These are phyloP conservation scores for Drosophila demipolita DNA, from an alignment of 2,888 invertebrate genomes.

Conservation along the genomic window DNA sequence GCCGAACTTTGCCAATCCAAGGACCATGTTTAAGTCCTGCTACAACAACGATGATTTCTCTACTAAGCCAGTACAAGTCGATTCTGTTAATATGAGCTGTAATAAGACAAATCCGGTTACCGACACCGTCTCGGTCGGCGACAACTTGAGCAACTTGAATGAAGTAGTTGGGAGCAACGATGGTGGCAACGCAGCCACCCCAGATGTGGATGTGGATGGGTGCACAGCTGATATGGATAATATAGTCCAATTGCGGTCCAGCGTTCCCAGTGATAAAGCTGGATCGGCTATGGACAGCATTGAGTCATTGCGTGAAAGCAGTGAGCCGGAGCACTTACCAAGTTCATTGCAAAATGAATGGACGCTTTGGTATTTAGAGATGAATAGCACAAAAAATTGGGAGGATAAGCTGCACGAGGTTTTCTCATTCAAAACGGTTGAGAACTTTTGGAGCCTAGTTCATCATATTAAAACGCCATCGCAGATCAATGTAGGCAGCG, in stretches of 20 bases:
- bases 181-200: slow-evolving; percentile 14
- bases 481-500: slow-evolving; percentile 90
- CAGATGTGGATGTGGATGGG: slow-evolving; percentile 4
- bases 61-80: slow-evolving; percentile 39
- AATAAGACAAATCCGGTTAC: not conserved
- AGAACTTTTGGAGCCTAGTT: slow-evolving; percentile 98
- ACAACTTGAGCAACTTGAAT: slow-evolving; percentile 25
- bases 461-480: slow-evolving; percentile 93
- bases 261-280: not conserved
- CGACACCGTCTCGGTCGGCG: not conserved
- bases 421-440: slow-evolving; percentile 96
- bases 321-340: slow-evolving; percentile 83
- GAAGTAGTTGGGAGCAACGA: slow-evolving; percentile 11
- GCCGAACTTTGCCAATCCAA: slow-evolving; percentile 68
- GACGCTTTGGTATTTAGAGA: slow-evolving; percentile 99
- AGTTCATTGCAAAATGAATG: slow-evolving; percentile 95
- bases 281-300: slow-evolving; percentile 4
- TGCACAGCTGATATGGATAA: slow-evolving; percentile 16
- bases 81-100: not conserved
- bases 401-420: slow-evolving; percentile 96
- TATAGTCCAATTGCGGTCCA: not conserved
- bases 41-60: slow-evolving; percentile 55
- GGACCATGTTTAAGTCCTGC: slow-evolving; percentile 60
- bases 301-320: not conserved
- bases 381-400: slow-evolving; percentile 93